A percentile compares a stretch with the other conserved stretches of the same genome.
Evolutionary conservation across 2,888 invertebrate species (phyloP).

Genomic region (Trissonchulus latispiculum): DNA sequence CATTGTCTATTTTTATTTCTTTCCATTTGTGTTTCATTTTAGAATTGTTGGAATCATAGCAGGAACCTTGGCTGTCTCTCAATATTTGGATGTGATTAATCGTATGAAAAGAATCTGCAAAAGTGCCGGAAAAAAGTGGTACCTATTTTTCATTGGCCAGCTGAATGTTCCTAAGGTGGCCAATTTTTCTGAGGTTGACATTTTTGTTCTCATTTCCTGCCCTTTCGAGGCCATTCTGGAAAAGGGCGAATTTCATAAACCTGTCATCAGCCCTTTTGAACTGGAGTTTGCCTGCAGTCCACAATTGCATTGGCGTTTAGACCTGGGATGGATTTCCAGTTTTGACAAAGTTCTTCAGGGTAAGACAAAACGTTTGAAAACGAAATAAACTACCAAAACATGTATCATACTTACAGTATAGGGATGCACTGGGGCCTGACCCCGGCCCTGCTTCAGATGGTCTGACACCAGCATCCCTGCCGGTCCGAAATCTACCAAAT

Average conservation of each 20-base stretch:
- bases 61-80: slow-evolving; percentile 74
- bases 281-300: slow-evolving; percentile 57
- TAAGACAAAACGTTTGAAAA: not conserved
- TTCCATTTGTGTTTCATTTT: not conserved
- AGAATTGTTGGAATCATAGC: slow-evolving; percentile 70
- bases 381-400: too few species aligned
- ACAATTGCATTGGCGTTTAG: too few species aligned
- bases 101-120: slow-evolving; percentile 54
- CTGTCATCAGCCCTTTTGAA: slow-evolving; percentile 82
- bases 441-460: too few species aligned
- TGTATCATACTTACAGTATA: too few species aligned
- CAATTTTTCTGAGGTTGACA: slow-evolving; percentile 77
- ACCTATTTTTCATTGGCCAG: slow-evolving; percentile 84
- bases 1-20: too few species aligned
- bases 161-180: slow-evolving; percentile 87
- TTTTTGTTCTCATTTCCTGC: slow-evolving; percentile 82
- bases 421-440: too few species aligned
- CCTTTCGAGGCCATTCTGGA: slow-evolving; percentile 67
- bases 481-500: too few species aligned
- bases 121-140: slow-evolving; percentile 69
- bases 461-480: too few species aligned
- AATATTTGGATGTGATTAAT: slow-evolving; percentile 46
- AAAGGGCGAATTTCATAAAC: slow-evolving; percentile 72
- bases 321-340: not conserved
- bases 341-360: not conserved